Evolutionary conservation across 2,888 invertebrate genomes (phyloP).

Genomic region (Hirtodrosophila duncani): DNA sequence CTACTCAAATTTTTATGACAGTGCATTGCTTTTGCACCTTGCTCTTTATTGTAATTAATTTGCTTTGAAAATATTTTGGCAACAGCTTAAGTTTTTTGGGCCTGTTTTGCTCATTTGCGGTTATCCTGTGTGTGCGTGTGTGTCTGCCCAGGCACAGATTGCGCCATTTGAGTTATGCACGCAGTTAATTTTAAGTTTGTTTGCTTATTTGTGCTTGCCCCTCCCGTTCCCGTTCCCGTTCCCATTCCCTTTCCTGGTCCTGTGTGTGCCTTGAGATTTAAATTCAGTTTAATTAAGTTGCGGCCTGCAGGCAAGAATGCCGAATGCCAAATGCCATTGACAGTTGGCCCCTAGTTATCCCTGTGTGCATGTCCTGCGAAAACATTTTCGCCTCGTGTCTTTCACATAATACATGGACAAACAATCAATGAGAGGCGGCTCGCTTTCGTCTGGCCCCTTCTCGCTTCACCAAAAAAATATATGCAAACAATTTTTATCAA

Average conservation of each 20-base stretch:
- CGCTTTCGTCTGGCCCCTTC: not conserved
- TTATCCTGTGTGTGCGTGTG: conserved; percentile 12
- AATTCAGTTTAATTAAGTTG: conserved; percentile 54
- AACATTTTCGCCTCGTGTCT: conserved; percentile 28
- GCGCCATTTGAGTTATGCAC: conserved; percentile 55
- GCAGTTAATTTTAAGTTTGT: conserved; percentile 39
- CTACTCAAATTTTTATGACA: conserved; percentile 15
- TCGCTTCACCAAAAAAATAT: conserved; percentile 23
- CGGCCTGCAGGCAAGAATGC: conserved; percentile 1
- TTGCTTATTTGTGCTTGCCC: not conserved
- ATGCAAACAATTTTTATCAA: conserved; percentile 46
- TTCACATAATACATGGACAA: conserved; percentile 29
- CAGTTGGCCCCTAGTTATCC: conserved; percentile 1
- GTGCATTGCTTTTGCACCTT: conserved; percentile 9
- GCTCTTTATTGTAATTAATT: conserved; percentile 59
- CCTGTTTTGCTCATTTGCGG: conserved; percentile 33
- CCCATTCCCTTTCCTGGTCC: no score
- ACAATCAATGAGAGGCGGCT: conserved; percentile 33
- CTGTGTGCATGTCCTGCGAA: conserved; percentile 8
- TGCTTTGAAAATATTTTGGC: conserved; percentile 56
- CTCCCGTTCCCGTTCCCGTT: no score
- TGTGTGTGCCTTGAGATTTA: conserved; percentile 20
- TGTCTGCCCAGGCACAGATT: conserved; percentile 19
- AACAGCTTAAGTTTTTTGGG: conserved; percentile 21
- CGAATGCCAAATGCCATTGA: not conserved